Percentiles rank a stretch among this genome's conserved stretches.
These are phyloP conservation scores for Bos taurus DNA, from an alignment of 2,113 vertebrate genomes.

Conservation along the genomic window ARS-UCD2.0 NC_037342.1:35524501-35525000, in stretches of 20 bases:
- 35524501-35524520: conserved; percentile 47
- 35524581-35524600: neutral
- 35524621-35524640: neutral
- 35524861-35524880: neutral
- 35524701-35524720: neutral
- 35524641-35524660: conserved; percentile 8
- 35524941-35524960: neutral
- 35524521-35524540: neutral
- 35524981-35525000: neutral
- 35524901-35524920: neutral
- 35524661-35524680: neutral
- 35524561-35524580: neutral
- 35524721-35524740: neutral
- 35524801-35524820: neutral
- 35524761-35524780: neutral
- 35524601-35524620: neutral
- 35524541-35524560: conserved; percentile 5
- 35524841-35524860: neutral
- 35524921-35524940: neutral
- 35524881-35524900: neutral
- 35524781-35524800: neutral
- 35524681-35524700: neutral
- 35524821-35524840: neutral
- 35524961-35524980: neutral
- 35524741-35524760: neutral